phyloP scores from a whole-genome alignment of 1,140 invertebrate genomes.

The Drosophila ambigua region DNA sequence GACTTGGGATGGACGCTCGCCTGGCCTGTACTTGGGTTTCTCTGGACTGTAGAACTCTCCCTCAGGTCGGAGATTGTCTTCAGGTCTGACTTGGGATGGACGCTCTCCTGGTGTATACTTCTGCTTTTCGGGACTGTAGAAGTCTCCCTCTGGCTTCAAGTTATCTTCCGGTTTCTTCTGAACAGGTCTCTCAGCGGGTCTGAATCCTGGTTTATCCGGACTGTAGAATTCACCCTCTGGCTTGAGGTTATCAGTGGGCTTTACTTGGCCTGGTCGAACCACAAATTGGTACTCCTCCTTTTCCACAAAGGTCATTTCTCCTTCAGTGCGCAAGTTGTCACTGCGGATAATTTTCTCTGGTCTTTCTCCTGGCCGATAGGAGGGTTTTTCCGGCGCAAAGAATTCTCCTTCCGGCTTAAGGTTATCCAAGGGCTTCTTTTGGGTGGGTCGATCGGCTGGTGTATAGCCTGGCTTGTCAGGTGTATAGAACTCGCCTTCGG shows the following conservation, averaged over 20 bases:
- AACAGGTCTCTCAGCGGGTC: conserved; percentile 5
- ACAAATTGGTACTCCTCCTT: conserved; percentile 84
- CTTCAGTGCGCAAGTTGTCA: conserved; percentile 86
- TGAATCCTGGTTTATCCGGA: conserved; percentile 41
- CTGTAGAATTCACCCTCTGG: conserved; percentile 85
- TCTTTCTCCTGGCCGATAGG: conserved; percentile 85
- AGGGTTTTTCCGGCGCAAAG: conserved; percentile 76
- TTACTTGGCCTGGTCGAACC: conserved; percentile 86
- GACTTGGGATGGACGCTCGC: conserved; percentile 84
- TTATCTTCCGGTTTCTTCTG: conserved; percentile 8
- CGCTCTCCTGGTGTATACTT: conserved; percentile 84
- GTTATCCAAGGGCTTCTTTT: conserved; percentile 85
- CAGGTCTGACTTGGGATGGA: conserved; percentile 85
- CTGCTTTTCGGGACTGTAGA: conserved; percentile 80
- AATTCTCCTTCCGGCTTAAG: conserved; percentile 86
- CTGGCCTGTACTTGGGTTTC: conserved; percentile 70
- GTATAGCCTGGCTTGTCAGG: conserved; percentile 85
- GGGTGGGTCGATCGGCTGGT: conserved; percentile 84
- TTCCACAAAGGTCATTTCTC: conserved; percentile 85
- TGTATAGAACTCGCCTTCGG: conserved; percentile 88
- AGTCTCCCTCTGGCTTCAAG: conserved; percentile 22
- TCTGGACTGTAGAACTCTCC: conserved; percentile 85
- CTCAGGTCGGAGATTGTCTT: conserved; percentile 85
- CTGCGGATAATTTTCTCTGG: conserved; percentile 85
- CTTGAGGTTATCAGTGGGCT: conserved; percentile 87